A percentile compares a stretch with the other conserved stretches of the same genome.
Conservation (phyloP, 2,888 invertebrate species). For the Uloborus plumipes region DNA sequence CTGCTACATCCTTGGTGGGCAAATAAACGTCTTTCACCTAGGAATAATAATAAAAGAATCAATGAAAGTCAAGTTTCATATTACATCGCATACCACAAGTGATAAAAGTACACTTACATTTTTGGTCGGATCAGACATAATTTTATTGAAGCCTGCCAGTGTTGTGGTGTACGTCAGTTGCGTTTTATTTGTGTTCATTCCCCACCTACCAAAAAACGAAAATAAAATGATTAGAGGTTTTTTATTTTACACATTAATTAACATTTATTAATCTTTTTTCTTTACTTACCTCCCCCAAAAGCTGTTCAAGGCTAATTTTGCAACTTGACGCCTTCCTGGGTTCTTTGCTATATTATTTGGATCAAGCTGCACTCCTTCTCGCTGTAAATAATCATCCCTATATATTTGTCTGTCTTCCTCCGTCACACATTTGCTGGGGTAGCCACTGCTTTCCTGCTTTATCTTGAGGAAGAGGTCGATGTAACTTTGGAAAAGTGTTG, state of each 20-base stretch:
- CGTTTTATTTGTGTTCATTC: constrained; percentile 22
- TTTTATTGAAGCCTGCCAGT: constrained; percentile 17
- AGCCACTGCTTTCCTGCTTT: constrained; percentile 17
- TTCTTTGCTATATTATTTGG: neutral
- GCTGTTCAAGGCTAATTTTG: constrained; percentile 24
- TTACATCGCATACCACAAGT: neutral
- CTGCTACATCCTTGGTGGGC: constrained; percentile 5
- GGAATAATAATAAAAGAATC: neutral
- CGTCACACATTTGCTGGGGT: neutral
- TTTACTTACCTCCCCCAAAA: constrained; percentile 33
- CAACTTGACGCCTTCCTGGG: constrained; percentile 1
- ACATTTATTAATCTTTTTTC: no score
- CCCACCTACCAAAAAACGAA: constrained; percentile 8
- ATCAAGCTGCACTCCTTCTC: constrained; percentile 12
- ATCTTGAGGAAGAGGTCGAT: constrained; percentile 18
- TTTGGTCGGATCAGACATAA: constrained; percentile 5
- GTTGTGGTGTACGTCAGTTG: neutral
- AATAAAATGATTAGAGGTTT: no score
- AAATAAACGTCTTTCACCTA: constrained; percentile 31
- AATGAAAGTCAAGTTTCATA: neutral
- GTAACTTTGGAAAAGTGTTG: neutral
- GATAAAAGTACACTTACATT: constrained; percentile 14
- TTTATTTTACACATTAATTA: no score
- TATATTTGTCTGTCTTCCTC: neutral
- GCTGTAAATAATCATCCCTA: neutral